Base-by-base conservation (phyloP, 2,113 vertebrate species). In the Probosciger aterrimus region DNA sequence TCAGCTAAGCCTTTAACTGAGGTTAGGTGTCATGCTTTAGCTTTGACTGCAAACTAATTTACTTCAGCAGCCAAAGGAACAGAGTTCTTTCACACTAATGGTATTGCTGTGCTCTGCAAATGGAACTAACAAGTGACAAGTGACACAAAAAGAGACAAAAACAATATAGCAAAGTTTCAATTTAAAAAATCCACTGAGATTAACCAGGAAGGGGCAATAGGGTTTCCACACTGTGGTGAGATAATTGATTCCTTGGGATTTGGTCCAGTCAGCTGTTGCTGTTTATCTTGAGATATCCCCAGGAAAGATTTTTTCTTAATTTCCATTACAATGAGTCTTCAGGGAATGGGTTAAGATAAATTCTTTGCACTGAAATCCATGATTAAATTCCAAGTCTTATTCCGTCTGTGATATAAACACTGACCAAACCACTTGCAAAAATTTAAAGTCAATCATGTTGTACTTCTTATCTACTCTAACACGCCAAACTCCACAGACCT, bases 1-100 rank as follows among this genome's bases (percentile, higher is more conserved):
- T 62, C 46, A 92, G 35, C 57, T 67, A 87, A 79, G 39, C 64
- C 43, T 59, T 57, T 43, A 82, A 63, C 47, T 43, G 65, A 82
- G 67, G 59, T 83, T 80, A 83, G 13, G 31, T 76, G 64, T 65
- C 43, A 71, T 86, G 25, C 35, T 86, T 31, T 60, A 47, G 33
- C 19, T 94, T 86, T 55, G 57, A 93, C 33, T 76, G 50, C 46
- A 82, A 92, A 93, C 39, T 91, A 77, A 86, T 95, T 95, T 95
- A 95, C 60, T 84, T 97, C 86, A 97, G 59, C 35, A 97, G 88
- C 47, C 44, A 93, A 94, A 94, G 33, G 44, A 97, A 96, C 33
- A 35, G 67, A 92, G 27, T 44, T 35, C 35, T 78, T 78, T 93
- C 53, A 84, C 43, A 63, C 52, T 68, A 94, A 84, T 10, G 63